phyloP scores from a whole-genome alignment of 2,113 vertebrate genomes.

The Tachysurus fulvidraco region DNA sequence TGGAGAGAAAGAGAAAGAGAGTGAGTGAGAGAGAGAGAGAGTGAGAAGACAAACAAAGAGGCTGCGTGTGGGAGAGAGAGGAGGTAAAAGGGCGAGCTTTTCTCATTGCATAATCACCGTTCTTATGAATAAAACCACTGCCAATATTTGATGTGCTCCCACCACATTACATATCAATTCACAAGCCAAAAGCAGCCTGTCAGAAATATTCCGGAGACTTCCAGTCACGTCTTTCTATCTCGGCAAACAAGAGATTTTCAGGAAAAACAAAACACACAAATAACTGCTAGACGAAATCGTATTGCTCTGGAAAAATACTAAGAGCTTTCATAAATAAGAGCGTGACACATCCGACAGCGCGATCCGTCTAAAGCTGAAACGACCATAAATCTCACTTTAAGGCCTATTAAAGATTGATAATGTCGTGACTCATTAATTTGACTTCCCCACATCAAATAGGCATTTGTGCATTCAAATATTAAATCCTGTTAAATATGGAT shows the following conservation, averaged over 20 bases:
- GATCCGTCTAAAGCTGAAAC: constrained; percentile 45
- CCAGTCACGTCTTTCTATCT: not conserved
- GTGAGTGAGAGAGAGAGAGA: not conserved
- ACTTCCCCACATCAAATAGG: constrained; percentile 56
- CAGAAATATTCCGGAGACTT: not conserved
- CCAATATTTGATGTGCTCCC: constrained; percentile 49
- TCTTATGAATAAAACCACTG: constrained; percentile 46
- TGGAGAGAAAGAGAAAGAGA: not conserved
- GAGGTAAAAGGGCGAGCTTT: constrained; percentile 16
- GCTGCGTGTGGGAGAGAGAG: too few species aligned
- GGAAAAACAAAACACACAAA: not conserved
- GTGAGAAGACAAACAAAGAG: not conserved
- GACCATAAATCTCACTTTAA: constrained; percentile 60
- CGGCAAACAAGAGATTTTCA: constrained; percentile 3
- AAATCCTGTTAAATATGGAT: constrained; percentile 53
- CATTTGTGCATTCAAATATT: constrained; percentile 61
- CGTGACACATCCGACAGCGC: constrained; percentile 31
- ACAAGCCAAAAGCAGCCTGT: constrained; percentile 29
- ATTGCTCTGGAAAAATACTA: constrained; percentile 27
- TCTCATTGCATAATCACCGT: constrained; percentile 47
- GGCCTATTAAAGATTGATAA: constrained; percentile 65
- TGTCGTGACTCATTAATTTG: constrained; percentile 57
- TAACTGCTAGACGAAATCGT: constrained; percentile 11
- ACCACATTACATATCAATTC: constrained; percentile 33
- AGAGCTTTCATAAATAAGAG: constrained; percentile 37